Conservation (phyloP, 2,888 invertebrate genomes). For the Troides aeacus region DNA sequence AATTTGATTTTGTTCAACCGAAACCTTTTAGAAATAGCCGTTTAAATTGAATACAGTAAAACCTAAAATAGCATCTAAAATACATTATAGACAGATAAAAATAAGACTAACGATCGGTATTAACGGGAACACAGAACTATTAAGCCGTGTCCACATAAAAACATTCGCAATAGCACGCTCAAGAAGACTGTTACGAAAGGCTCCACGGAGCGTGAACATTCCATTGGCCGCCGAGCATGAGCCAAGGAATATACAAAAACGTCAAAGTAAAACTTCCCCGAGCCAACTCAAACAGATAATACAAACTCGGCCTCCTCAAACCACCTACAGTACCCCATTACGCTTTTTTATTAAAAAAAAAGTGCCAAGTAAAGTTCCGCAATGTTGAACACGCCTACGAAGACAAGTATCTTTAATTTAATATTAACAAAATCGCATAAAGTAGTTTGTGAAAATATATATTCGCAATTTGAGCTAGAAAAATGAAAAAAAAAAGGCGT, state of each 20-base stretch:
- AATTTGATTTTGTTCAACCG: too few species aligned
- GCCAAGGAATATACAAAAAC: constrained; percentile 67
- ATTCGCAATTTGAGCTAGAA: background rate
- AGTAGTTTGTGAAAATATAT: background rate
- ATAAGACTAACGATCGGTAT: constrained; percentile 23
- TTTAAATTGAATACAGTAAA: background rate
- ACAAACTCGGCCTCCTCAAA: constrained; percentile 42
- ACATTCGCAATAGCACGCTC: constrained; percentile 75
- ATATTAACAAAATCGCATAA: constrained; percentile 9
- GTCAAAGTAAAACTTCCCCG: constrained; percentile 38
- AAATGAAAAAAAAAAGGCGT: background rate
- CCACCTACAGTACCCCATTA: constrained; percentile 23
- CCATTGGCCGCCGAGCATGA: constrained; percentile 67
- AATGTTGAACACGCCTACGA: constrained; percentile 3
- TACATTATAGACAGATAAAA: constrained; percentile 11
- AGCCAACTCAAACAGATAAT: constrained; percentile 44
- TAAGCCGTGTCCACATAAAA: constrained; percentile 64
- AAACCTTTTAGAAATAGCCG: too few species aligned
- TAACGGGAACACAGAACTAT: constrained; percentile 57
- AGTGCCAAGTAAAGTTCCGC: constrained; percentile 4
- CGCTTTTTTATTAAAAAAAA: constrained; percentile 22
- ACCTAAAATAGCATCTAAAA: background rate
- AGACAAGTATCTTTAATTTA: constrained; percentile 3
- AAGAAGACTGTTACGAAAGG: constrained; percentile 75
- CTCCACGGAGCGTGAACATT: constrained; percentile 75